Conservation (phyloP, 2,888 invertebrate genomes). For the Cataglyphis altisquamis region DNA sequence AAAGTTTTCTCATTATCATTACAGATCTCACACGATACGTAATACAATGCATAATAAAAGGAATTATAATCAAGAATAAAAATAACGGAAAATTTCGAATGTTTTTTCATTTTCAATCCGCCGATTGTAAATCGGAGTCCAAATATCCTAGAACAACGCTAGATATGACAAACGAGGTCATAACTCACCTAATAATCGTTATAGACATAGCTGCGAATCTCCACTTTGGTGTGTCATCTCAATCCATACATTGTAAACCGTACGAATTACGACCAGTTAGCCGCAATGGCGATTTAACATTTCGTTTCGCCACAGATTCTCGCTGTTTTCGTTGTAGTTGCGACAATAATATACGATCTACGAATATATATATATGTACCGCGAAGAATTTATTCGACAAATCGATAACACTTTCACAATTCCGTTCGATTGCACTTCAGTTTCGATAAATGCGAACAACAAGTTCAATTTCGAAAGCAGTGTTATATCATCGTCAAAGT, state of each 20-base stretch:
- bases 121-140: constrained; percentile 6
- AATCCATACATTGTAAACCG: constrained; percentile 63
- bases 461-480: constrained; percentile 9
- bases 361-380: constrained; percentile 29
- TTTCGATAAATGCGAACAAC: not conserved
- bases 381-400: constrained; percentile 5
- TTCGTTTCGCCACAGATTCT: constrained; percentile 19
- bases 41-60: not conserved
- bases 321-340: constrained; percentile 46
- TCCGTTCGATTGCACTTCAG: constrained; percentile 8
- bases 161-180: constrained; percentile 32
- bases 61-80: constrained; percentile 31
- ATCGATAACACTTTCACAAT: constrained; percentile 22
- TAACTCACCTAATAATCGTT: constrained; percentile 77
- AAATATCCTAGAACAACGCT: constrained; percentile 2
- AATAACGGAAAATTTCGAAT: not conserved
- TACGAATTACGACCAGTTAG: constrained; percentile 61
- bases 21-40: not conserved
- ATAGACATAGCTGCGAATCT: constrained; percentile 78
- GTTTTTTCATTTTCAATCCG: constrained; percentile 19
- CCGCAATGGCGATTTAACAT: constrained; percentile 52
- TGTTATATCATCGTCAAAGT: constrained; percentile 33
- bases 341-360: constrained; percentile 34
- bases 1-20: not conserved
- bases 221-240: constrained; percentile 76